These are phyloP conservation scores for Hipposideros larvatus DNA, from an alignment of 2,797 vertebrate species.

Conservation along the genomic window DNA sequence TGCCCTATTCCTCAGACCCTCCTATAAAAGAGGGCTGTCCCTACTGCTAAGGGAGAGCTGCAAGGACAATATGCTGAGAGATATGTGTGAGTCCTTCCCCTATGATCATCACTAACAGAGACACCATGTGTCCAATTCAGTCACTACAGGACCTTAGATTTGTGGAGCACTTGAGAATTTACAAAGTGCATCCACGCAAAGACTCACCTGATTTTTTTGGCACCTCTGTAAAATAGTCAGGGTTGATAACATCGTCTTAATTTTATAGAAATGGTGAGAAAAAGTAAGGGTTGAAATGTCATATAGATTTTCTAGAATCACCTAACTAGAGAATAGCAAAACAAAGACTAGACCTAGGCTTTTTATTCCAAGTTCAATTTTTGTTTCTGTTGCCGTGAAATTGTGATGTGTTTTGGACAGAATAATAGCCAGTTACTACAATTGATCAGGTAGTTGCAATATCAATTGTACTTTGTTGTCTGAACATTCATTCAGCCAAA, in stretches of 20 bases:
- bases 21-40: accelerated
- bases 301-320: neutral
- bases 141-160: neutral
- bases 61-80: neutral
- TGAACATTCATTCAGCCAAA: neutral
- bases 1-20: neutral
- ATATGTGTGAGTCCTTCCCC: neutral
- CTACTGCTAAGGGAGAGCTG: neutral
- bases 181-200: neutral
- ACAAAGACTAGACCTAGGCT: neutral
- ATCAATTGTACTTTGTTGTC: neutral
- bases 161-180: neutral
- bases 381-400: neutral
- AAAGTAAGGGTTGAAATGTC: neutral
- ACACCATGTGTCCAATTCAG: too few species aligned
- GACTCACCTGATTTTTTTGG: neutral
- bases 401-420: neutral
- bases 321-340: neutral
- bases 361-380: neutral
- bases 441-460: too few species aligned
- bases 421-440: neutral
- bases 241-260: neutral
- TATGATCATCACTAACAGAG: neutral
- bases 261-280: neutral
- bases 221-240: neutral